Evolutionary conservation across 2,888 invertebrate species (phyloP), one percentile per base, ranked within the genome.

Genomic region (Aporophyla lueneburgensis): DNA sequence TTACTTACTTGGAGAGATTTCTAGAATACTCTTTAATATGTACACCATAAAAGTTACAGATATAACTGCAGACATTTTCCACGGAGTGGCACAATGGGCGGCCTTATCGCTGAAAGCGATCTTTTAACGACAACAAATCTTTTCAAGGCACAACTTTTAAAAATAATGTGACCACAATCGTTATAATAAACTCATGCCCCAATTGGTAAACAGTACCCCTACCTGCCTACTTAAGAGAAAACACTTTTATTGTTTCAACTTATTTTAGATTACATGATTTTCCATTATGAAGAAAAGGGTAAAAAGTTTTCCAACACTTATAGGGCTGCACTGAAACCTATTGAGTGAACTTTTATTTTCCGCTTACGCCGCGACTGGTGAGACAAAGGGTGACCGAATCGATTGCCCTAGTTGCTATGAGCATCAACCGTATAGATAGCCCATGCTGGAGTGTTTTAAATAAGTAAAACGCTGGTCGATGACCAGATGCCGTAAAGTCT

Each of bases 241-340:
- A 69, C 16, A 19, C 40, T 53, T 51, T 6, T 14, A 40, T 43
- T 43, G 7, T 46, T 10, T 49, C 16, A 10, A 62, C 43, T 63
- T 33, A n/a, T 24, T 51, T 58, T 19, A 24, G 6, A 58, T 14
- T 33, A 56, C 53, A 6, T 63, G 40, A 53, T 27, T 72, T 78
- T 49, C 59, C 2, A 5, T 61, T 33, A 16, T 14, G 43, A 12
- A 58, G n/a, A 10, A 58, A 14, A 12, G 33, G 62, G 62, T 58
- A 24, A 70, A n/a, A 80, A 78, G 61, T 67, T 53, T 62, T 14
- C 43, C 24, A 40, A 24, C 62, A 78, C 59, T 81, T 62, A 10
- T 83, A 83, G 19, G 79, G 79, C 51, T 81, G 58, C 66, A 58
- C n/a, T 2, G 72, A 78, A 78, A 70, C 66, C 79, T 81, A 54